These are phyloP conservation scores for Noctuana brunneofusca DNA, from an alignment of 2,888 invertebrate species.

Conservation along the genomic window DNA sequence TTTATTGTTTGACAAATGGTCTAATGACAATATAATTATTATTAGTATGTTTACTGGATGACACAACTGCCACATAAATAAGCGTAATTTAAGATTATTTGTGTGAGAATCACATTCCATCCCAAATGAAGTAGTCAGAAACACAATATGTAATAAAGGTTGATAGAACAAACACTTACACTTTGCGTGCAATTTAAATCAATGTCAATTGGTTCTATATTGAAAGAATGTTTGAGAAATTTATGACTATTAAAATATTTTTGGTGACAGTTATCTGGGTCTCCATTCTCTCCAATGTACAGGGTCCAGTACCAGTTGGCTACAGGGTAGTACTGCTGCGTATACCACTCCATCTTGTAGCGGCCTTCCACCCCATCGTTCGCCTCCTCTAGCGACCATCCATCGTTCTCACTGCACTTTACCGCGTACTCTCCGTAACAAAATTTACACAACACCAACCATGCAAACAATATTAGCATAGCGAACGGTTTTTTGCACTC, in stretches of 20 bases:
- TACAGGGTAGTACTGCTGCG: conserved; percentile 38
- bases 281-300: conserved; percentile 35
- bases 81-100: no score
- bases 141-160: no score
- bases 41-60: no score
- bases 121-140: no score
- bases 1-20: no score
- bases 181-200: not conserved
- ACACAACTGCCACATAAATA: no score
- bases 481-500: conserved; percentile 36
- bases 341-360: conserved; percentile 56
- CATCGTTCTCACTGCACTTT: conserved; percentile 15
- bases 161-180: not conserved
- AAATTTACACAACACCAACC: conserved; percentile 36
- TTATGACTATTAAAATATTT: not conserved
- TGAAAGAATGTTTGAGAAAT: not conserved
- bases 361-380: conserved; percentile 48
- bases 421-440: conserved; percentile 7
- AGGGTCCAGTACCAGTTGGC: conserved; percentile 48
- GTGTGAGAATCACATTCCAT: no score
- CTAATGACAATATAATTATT: no score
- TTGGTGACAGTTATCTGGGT: conserved; percentile 30
- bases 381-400: not conserved
- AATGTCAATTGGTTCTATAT: not conserved
- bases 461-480: conserved; percentile 45